These are phyloP conservation scores for Tinea semifulvella DNA, from an alignment of 2,888 invertebrate genomes.

Conservation along the genomic window DNA sequence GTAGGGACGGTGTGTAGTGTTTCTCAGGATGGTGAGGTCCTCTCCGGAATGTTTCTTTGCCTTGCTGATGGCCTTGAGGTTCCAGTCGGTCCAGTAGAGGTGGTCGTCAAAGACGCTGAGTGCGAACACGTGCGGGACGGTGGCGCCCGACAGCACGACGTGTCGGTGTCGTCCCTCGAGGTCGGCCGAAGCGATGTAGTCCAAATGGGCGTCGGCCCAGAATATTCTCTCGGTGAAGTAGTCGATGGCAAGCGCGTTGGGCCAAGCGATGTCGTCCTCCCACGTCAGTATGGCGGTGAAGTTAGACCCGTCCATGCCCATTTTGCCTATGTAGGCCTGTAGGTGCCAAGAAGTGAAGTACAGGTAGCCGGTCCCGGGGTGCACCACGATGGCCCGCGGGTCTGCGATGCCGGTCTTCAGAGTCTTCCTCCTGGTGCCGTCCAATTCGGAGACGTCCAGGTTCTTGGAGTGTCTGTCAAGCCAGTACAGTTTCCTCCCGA, in stretches of 20 bases:
- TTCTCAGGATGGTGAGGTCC: conserved; percentile 77
- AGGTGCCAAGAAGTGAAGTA: conserved; percentile 98
- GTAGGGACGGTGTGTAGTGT: conserved; percentile 94
- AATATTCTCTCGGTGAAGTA: conserved; percentile 95
- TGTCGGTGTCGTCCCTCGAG: conserved; percentile 90
- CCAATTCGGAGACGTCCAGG: conserved; percentile 92
- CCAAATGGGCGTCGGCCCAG: conserved; percentile 98
- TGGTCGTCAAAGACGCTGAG: conserved; percentile 92
- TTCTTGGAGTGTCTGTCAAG: conserved; percentile 94
- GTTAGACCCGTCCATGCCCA: conserved; percentile 97
- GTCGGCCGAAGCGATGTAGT: conserved; percentile 95
- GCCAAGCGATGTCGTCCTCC: conserved; percentile 97
- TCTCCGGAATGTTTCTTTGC: conserved; percentile 92
- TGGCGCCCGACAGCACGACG: conserved; percentile 78
- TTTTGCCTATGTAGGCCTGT: conserved; percentile 94
- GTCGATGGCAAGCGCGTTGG: conserved; percentile 96
- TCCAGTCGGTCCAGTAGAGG: conserved; percentile 99
- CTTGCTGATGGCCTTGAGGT: conserved; percentile 88
- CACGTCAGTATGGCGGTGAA: conserved; percentile 88
- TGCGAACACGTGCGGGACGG: conserved; percentile 96
- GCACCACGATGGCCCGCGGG: conserved; percentile 93
- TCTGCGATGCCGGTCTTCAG: conserved; percentile 89
- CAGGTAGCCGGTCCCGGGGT: conserved; percentile 92
- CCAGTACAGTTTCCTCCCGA: conserved; percentile 96
- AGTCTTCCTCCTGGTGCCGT: conserved; percentile 91